Evolutionary conservation across 2,888 invertebrate species (phyloP), one percentile per base, ranked within the genome.

Genomic region (Xylota segnis): DNA sequence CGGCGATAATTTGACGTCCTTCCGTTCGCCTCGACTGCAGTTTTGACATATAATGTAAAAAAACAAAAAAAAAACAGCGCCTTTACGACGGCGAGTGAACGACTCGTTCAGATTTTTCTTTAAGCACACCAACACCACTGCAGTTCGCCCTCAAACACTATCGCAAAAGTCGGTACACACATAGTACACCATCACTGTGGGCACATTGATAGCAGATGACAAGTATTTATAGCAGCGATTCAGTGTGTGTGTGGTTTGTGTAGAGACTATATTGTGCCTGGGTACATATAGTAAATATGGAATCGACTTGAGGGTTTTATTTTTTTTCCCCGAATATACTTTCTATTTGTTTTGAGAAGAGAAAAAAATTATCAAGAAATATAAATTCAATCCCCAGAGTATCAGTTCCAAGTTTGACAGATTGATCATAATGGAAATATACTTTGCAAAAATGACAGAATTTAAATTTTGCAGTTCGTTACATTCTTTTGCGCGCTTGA

Each of bases 21-120:
- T 77, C 54, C 70, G 68, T 77, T 54, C 50, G 76, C 66, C 59
- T 76, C 76, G 50, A 43, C 23, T 61, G 78, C 54, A 68, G 43
- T 74, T 81, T 81, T 81, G 81, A 81, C 81, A 81, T 52, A 81
- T 74, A 68, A 74, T 66, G 18, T 74, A 50, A 18, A 50, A 37
- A 52, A 34, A 37, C n/a, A n/a, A n/a, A n/a, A 47, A 37, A 40
- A 16, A 72, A 59, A 58, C 54, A 52, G 71, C 78, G 78, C 71
- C 78, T 71, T 56, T 37, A 65, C 56, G 45, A 58, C 37, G 43
- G 14, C 47, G 70, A 78, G 70, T 63, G 45, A 71, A 78, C 75
- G 68, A 68, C 77, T 70, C 77, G 52, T 77, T 78, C 63, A 59
- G 23, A 70, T 54, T 54, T 76, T 63, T 52, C 77, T 50, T 37